Base-by-base conservation (phyloP, 2,888 invertebrate species). In the Coenonympha glycerion region DNA sequence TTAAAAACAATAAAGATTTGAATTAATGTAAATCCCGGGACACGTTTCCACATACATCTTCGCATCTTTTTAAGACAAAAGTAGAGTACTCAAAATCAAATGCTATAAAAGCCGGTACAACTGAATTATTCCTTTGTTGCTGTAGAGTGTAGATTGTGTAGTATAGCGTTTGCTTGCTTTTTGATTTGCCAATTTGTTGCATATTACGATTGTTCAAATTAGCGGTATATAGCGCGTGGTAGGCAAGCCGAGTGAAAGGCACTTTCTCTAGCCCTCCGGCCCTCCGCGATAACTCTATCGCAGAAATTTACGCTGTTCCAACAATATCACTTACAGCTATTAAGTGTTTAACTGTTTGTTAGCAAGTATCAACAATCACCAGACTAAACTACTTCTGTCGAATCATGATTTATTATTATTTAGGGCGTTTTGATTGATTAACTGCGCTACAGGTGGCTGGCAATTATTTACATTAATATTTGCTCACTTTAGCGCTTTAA, bases 181-280 rank as follows among this genome's bases (percentile, higher is more conserved):
- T 18, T 34, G 34, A 21, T 42, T 19, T 31, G 15, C 4, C 24
- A 33, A 18, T 11, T 19, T 19, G 71, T 73, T 71, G 69, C 69
- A 64, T 74, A 71, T 72, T 73, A 71, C 72, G 68, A 77, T 79
- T 79, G 79, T 81, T 79, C 73, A 71, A 78, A 76, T 78, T 69
- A 73, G 72, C 69, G 61, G 65, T 65, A 65, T 68, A 59, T 60
- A 60, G 59, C 66, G 69, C 66, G 66, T 65, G 48, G 72, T 68
- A 73, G 67, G 61, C 66, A 64, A 67, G 60, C 62, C 64, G 68
- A 83, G 86, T 82, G 86, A 87, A 85, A 86, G 86, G 81, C 78
- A 76, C 87, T 87, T 87, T 87, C 86, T 79, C 84, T 70, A 71
- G 80, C 86, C 85, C 86, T 85, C 65, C 70, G 79, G 80, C 80